phyloP scores from a whole-genome alignment of 2,797 vertebrate species.

The Caiman crocodilus region DNA sequence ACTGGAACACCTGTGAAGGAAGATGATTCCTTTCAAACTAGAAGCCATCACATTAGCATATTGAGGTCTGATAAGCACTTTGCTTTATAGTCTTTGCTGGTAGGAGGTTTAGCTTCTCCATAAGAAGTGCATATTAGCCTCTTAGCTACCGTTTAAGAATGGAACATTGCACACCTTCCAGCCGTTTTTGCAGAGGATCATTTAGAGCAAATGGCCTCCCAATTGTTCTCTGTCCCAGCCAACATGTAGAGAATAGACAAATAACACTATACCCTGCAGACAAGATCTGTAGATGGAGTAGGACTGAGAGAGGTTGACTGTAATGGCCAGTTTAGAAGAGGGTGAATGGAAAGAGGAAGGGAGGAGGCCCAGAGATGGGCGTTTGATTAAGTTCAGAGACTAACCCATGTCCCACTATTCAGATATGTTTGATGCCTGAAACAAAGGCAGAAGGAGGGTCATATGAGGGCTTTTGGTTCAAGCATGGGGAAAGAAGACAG shows the following conservation, averaged over 20 bases:
- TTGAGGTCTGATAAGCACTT: neutral
- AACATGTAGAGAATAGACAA: neutral
- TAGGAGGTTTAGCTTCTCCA: neutral
- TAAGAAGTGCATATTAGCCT: neutral
- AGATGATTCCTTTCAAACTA: neutral
- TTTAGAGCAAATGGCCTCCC: fast-evolving
- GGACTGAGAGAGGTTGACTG: neutral
- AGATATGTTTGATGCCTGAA: neutral
- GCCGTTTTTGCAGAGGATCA: neutral
- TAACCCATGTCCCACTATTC: neutral
- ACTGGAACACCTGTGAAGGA: neutral
- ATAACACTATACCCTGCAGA: neutral
- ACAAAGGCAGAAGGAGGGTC: neutral
- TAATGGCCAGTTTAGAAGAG: neutral
- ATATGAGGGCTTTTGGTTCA: neutral
- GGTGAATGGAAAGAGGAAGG: neutral
- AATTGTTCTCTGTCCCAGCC: neutral
- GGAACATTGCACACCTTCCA: neutral
- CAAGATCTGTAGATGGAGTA: neutral
- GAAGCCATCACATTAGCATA: neutral
- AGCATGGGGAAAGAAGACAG: neutral
- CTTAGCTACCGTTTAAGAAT: neutral
- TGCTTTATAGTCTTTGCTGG: neutral
- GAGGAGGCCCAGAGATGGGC: neutral
- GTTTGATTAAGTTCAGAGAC: neutral